Evolutionary conservation across 2,113 vertebrate species (phyloP).

Genomic region (Muntiacus muntjak): DNA sequence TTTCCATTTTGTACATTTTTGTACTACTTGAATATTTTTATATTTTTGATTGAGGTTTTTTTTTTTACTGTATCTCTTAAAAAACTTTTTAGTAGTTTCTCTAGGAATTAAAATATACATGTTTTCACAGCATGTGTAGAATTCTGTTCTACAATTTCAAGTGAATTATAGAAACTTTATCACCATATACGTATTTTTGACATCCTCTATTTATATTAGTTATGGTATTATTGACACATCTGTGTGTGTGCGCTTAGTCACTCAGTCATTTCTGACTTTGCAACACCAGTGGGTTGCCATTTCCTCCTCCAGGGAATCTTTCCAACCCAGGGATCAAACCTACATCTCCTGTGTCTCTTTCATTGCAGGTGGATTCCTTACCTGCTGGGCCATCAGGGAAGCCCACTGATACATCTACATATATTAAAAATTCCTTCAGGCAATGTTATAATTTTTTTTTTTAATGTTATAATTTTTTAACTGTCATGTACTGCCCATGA

Average conservation of each 20-base stretch:
- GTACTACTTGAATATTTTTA: background rate
- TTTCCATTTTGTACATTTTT: background rate
- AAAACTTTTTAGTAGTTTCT: background rate
- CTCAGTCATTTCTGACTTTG: background rate
- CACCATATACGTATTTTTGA: background rate
- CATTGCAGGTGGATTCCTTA: background rate
- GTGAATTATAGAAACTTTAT: background rate
- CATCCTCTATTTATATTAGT: background rate
- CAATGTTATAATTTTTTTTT: background rate
- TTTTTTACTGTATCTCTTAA: background rate
- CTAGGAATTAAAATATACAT: background rate
- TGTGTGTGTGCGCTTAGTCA: background rate
- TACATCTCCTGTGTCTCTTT: background rate
- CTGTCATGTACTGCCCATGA: background rate
- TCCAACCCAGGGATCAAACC: background rate
- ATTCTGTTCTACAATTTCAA: background rate
- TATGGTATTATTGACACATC: background rate
- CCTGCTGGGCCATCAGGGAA: background rate
- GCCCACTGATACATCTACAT: background rate
- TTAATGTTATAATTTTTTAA: background rate
- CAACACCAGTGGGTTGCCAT: background rate
- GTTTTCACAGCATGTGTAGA: background rate
- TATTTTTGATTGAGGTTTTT: background rate
- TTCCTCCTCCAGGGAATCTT: background rate
- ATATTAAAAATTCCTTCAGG: background rate